Percentiles rank a stretch among this genome's conserved stretches.
These are phyloP conservation scores for Paradoxurus hermaphroditus DNA, from an alignment of 2,113 vertebrate species.

Conservation along the genomic window DNA sequence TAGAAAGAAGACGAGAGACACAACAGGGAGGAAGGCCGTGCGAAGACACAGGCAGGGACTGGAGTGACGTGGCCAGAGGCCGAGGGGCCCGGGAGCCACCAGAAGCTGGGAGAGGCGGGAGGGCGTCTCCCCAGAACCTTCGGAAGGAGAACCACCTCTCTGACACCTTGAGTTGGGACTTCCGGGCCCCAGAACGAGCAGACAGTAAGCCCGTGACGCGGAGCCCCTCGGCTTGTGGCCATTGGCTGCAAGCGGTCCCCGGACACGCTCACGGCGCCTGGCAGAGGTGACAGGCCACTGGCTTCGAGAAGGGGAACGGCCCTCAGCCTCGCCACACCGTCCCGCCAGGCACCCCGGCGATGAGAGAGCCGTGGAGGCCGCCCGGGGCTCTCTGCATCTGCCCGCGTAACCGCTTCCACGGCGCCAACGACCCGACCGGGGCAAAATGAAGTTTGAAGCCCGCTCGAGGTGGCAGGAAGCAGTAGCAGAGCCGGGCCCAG, in stretches of 20 bases:
- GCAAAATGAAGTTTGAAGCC: background rate
- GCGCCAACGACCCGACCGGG: fast-evolving
- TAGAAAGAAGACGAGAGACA: background rate
- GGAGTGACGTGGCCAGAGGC: background rate
- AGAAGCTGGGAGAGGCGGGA: background rate
- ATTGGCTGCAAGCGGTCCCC: fast-evolving
- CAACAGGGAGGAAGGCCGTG: fast-evolving
- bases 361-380: fast-evolving
- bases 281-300: background rate
- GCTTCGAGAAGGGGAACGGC: too few species aligned
- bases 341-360: fast-evolving
- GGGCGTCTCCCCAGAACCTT: fast-evolving
- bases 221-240: background rate
- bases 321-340: fast-evolving
- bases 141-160: background rate
- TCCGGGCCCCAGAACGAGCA: background rate
- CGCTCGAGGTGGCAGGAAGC: fast-evolving
- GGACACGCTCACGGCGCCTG: background rate
- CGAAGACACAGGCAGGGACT: too few species aligned
- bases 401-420: fast-evolving
- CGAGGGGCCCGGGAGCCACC: background rate
- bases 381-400: background rate
- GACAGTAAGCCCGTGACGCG: background rate
- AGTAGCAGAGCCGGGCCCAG: fast-evolving
- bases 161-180: background rate